phyloP scores from a whole-genome alignment of 2,888 invertebrate species.

The Amiota communis region DNA sequence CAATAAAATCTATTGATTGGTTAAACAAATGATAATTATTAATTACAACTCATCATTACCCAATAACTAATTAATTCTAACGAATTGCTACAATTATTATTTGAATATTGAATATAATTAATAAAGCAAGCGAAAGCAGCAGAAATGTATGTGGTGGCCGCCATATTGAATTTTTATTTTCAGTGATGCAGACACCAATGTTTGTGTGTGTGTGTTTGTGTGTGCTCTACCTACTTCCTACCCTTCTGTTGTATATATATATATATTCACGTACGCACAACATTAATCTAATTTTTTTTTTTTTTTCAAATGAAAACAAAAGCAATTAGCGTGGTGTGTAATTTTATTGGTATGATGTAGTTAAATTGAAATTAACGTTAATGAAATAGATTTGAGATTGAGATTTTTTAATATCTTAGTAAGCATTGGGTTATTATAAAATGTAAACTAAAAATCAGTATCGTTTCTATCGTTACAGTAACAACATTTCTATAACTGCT shows the following conservation, averaged over 20 bases:
- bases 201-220: constrained; percentile 23
- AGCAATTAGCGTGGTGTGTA: not conserved
- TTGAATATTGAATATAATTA: no score
- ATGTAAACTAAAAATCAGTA: no score
- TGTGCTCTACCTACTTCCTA: constrained; percentile 27
- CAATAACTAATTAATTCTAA: no score
- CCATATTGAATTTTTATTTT: constrained; percentile 36
- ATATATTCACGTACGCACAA: not conserved
- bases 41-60: no score
- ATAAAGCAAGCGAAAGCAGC: not conserved
- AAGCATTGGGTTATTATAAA: no score
- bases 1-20: not conserved
- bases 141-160: constrained; percentile 40
- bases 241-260: not conserved
- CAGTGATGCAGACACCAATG: constrained; percentile 11
- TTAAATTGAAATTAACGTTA: no score
- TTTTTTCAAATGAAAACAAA: not conserved
- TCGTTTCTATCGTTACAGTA: not conserved
- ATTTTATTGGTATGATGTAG: no score
- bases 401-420: no score
- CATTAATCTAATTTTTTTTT: not conserved
- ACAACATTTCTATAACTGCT: not conserved
- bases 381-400: no score
- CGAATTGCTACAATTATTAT: no score
- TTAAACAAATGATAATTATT: no score